A percentile compares a stretch with the other conserved stretches of the same genome.
These are phyloP conservation scores for Chirona hameri DNA, from an alignment of 2,888 invertebrate genomes.

Conservation along the genomic window DNA sequence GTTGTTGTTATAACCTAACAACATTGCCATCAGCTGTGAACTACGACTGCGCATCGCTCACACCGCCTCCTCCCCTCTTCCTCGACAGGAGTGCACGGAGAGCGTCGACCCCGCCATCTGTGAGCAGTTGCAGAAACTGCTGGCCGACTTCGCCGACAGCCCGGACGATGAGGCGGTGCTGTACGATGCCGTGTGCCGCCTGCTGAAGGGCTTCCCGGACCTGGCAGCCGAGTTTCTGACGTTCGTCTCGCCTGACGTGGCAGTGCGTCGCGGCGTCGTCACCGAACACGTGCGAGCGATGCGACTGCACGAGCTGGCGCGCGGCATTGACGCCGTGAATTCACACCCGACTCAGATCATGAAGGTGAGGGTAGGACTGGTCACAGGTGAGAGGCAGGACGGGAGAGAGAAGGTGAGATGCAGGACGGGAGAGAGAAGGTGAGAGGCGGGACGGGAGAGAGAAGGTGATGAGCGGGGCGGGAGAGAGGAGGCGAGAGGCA, in stretches of 20 bases:
- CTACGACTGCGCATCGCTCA: too few species aligned
- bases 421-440: too few species aligned
- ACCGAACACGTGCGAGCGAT: background rate
- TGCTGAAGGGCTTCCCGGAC: conserved; percentile 11
- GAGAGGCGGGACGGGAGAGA: too few species aligned
- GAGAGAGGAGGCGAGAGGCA: too few species aligned
- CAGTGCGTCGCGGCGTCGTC: background rate
- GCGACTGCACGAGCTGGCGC: background rate
- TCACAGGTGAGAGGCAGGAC: too few species aligned
- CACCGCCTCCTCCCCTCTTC: background rate
- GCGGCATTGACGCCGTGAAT: background rate
- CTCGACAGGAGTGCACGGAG: background rate
- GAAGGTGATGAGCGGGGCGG: too few species aligned
- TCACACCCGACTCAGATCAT: background rate
- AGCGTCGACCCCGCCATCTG: conserved; percentile 9
- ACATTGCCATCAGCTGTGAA: too few species aligned
- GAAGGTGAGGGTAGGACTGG: background rate
- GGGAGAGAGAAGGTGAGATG: too few species aligned
- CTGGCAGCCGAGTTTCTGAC: background rate
- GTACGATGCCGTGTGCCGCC: background rate
- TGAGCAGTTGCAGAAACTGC: background rate
- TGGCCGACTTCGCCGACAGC: background rate
- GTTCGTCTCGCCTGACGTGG: conserved; percentile 1
- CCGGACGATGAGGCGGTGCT: background rate
- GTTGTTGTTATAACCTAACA: too few species aligned